Evolutionary conservation across 2,797 vertebrate genomes (phyloP), one percentile per base, ranked within the genome.

Genomic region (Moxostoma hubbsi): DNA sequence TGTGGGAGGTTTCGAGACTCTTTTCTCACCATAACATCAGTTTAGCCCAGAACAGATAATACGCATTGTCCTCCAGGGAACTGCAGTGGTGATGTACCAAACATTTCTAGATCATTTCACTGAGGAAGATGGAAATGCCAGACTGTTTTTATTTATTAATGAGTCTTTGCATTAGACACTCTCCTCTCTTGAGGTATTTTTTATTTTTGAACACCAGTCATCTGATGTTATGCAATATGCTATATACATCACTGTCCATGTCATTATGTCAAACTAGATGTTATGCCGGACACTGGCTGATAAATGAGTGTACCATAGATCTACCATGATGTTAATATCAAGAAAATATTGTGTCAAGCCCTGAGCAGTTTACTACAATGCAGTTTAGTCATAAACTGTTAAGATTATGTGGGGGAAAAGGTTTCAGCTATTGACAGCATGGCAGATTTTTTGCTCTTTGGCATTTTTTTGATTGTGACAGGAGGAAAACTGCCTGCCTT

Each of bases 101-200:
- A 87, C 85, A 87, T 81, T 78, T 72, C 72, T 71, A 51, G 68
- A 80, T 77, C 43, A 12, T 68, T 75, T 12, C 70, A 49, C 54
- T 12, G 13, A 77, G 75, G 8, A 12, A 67, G 84, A 85, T 36
- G 36, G 74, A 89, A 36, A 36, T 36, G 36, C 36, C 36, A 36
- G 2, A 4, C 36, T 36, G 73, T 85, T 85, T 85, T 91, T 78
- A 87, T 87, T 91, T 92, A 92, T 92, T 92, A 75, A 91, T 92
- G 87, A 87, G 81, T 50, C 80, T 80, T 84, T 88, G 81, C 87
- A 85, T 89, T 91, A 85, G 81, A 89, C 71, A 53, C 51, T 46
- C 12, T 47, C 10, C 9, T 2, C 55, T 13, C 67, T 82, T 59
- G 45, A 73, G 70, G 73, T 51, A 66, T 55, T 70, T 79, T 79